These are phyloP conservation scores for Todiramphus chloris DNA, from an alignment of 2,113 vertebrate genomes.

Conservation along the genomic window DNA sequence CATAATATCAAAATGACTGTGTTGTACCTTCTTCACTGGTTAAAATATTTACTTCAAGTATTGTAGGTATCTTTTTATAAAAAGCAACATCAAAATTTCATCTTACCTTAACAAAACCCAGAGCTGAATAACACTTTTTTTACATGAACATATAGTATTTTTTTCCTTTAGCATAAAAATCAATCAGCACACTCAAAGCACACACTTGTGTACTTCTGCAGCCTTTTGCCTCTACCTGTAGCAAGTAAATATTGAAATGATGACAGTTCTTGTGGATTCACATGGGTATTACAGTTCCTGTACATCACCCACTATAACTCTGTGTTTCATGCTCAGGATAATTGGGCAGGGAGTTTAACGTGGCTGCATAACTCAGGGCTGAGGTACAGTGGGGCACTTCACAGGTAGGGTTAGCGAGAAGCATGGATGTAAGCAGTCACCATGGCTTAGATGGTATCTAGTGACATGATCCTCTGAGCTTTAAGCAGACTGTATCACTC, in stretches of 20 bases:
- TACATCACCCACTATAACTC: neutral
- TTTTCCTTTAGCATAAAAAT: neutral
- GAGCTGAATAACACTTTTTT: neutral
- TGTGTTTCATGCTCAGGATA: neutral
- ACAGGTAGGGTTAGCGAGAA: neutral
- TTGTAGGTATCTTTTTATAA: neutral
- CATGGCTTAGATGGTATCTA: accelerated
- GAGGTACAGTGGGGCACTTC: neutral
- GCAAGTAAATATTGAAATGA: neutral
- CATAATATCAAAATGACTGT: neutral
- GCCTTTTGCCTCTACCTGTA: neutral
- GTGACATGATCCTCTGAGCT: neutral
- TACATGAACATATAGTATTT: neutral
- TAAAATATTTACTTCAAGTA: neutral
- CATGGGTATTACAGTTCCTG: neutral
- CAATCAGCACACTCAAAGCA: neutral
- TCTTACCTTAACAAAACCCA: neutral
- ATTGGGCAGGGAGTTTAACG: neutral
- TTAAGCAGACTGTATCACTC: neutral
- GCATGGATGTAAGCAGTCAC: neutral
- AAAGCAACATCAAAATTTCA: neutral
- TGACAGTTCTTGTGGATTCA: neutral
- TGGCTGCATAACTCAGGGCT: neutral
- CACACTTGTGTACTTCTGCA: neutral
- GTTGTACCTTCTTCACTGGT: neutral